phyloP scores from a whole-genome alignment of 2,888 invertebrate genomes.

The Ectemnius lituratus region DNA sequence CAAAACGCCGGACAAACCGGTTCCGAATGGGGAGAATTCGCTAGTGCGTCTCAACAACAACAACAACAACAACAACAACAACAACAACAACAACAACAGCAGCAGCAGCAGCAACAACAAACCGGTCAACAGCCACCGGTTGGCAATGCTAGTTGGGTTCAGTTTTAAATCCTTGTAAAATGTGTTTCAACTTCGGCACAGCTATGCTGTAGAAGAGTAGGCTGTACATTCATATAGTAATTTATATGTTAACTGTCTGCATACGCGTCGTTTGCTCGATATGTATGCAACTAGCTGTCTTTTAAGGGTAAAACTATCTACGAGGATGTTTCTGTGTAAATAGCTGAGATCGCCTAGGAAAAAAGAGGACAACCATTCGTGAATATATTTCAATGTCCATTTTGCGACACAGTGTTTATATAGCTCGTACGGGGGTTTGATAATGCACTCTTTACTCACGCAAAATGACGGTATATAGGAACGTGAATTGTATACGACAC shows the following conservation, averaged over 20 bases:
- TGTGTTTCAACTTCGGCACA: slow-evolving; percentile 54
- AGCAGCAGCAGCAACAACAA: slow-evolving; percentile 28
- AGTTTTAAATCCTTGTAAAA: slow-evolving; percentile 70
- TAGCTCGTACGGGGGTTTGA: slow-evolving; percentile 24
- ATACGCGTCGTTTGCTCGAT: slow-evolving; percentile 20
- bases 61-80: slow-evolving; percentile 42
- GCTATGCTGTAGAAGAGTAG: slow-evolving; percentile 59
- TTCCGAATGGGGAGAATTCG: slow-evolving; percentile 90
- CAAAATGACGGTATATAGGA: background rate
- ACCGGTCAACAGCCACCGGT: slow-evolving; percentile 60
- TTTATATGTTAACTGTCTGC: slow-evolving; percentile 37
- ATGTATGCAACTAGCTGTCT: slow-evolving; percentile 44
- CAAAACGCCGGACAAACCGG: slow-evolving; percentile 75
- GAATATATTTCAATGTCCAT: background rate
- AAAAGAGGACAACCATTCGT: slow-evolving; percentile 19
- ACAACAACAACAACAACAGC: slow-evolving; percentile 67
- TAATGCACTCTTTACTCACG: slow-evolving; percentile 11
- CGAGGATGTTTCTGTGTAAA: slow-evolving; percentile 52
- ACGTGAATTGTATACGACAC: background rate
- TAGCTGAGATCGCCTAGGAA: slow-evolving; percentile 25
- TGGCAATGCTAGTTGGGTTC: slow-evolving; percentile 76
- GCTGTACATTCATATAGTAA: slow-evolving; percentile 53
- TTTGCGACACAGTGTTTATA: slow-evolving; percentile 6
- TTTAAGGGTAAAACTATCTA: slow-evolving; percentile 50
- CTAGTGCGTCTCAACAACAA: slow-evolving; percentile 76